phyloP scores from a whole-genome alignment of 2,113 vertebrate species.

The Leptobrachium ailaonicum region DNA sequence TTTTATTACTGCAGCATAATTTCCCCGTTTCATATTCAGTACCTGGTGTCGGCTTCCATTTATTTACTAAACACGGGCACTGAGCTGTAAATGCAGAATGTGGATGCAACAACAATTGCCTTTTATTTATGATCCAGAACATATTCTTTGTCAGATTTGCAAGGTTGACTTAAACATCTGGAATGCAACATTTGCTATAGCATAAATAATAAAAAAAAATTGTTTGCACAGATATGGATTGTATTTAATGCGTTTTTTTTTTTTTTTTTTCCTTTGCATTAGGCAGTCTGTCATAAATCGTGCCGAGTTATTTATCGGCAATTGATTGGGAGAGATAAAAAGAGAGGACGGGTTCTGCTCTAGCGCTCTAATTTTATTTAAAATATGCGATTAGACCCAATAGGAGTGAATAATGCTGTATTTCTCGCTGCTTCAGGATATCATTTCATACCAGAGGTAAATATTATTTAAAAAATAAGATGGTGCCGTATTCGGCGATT shows the following conservation, averaged over 20 bases:
- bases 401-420: not conserved
- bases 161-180: conserved; percentile 42
- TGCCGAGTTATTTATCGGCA: not conserved
- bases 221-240: conserved; percentile 20
- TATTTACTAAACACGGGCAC: conserved; percentile 42
- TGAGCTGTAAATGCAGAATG: conserved; percentile 34
- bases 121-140: conserved; percentile 39
- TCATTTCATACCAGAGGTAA: not conserved
- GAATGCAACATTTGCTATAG: conserved; percentile 22
- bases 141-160: conserved; percentile 8
- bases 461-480: too few relatives aligned
- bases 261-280: not conserved
- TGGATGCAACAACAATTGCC: conserved; percentile 18
- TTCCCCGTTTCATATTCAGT: conserved; percentile 39
- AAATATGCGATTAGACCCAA: not conserved
- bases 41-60: conserved; percentile 44
- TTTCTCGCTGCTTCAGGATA: too few relatives aligned
- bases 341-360: not conserved
- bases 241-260: not conserved
- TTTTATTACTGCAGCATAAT: conserved; percentile 36
- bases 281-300: conserved; percentile 8
- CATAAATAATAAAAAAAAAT: conserved; percentile 43
- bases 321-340: not conserved
- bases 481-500: too few relatives aligned
- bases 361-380: not conserved